Evolutionary conservation across 2,888 invertebrate genomes (phyloP).

Genomic region (Campaea margaritaria): DNA sequence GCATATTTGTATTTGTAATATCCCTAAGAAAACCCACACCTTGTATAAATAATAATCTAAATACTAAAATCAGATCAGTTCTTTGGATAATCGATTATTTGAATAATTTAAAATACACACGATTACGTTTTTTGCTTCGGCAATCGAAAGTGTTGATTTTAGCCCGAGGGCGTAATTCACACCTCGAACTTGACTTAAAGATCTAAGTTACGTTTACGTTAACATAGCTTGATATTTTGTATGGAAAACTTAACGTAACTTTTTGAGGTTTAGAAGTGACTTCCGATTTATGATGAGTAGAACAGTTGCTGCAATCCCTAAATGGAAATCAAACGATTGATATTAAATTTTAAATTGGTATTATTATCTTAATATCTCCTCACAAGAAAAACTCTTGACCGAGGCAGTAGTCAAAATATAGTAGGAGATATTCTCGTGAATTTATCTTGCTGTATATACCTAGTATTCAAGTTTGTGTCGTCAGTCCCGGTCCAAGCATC

Average conservation of each 20-base stretch:
- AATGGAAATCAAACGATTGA: too few species aligned
- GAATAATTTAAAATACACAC: conserved; percentile 51
- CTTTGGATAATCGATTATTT: conserved; percentile 47
- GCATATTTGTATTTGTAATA: background rate
- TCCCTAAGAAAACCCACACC: background rate
- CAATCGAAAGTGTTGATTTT: conserved; percentile 59
- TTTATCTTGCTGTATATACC: too few species aligned
- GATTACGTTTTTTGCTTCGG: conserved; percentile 42
- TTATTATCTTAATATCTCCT: too few species aligned
- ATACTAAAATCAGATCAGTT: conserved; percentile 19
- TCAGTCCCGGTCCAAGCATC: too few species aligned
- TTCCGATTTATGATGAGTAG: background rate
- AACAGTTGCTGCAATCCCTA: conserved; percentile 7
- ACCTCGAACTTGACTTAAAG: conserved; percentile 30
- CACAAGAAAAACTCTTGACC: too few species aligned
- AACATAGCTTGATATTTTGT: background rate
- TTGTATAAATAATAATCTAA: conserved; percentile 2
- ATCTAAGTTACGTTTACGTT: background rate
- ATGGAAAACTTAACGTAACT: background rate
- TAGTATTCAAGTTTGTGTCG: too few species aligned
- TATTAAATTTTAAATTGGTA: too few species aligned
- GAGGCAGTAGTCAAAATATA: too few species aligned
- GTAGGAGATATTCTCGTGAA: too few species aligned
- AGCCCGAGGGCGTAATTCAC: conserved; percentile 53
- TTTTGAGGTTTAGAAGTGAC: background rate